Percentiles rank a stretch among this genome's conserved stretches.
These are phyloP conservation scores for Orbicella faveolata DNA, from an alignment of 64 coral and sea anemone species.

Conservation along the genomic window DNA sequence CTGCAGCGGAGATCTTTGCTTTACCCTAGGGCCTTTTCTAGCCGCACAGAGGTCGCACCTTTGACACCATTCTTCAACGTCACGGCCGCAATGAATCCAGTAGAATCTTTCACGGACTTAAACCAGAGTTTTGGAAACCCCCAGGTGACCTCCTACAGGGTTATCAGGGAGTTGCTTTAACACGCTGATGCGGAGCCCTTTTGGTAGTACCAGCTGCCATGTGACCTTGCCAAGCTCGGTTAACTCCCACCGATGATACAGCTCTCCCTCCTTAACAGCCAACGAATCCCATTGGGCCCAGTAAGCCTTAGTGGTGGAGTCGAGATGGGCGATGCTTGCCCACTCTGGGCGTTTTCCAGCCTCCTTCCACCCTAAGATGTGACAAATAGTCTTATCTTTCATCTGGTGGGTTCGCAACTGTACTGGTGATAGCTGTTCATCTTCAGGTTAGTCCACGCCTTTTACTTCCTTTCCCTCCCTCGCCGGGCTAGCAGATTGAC, in stretches of 20 bases:
- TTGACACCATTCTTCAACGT: conserved; percentile 30
- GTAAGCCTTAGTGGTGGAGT: not conserved
- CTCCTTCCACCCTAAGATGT: not conserved
- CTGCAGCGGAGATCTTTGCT: not conserved
- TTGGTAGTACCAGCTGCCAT: not conserved
- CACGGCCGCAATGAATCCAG: conserved; percentile 10
- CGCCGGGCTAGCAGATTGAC: not conserved
- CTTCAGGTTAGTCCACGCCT: not conserved
- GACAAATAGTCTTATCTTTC: not conserved
- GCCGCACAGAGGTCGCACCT: conserved; percentile 29
- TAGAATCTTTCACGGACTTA: conserved; percentile 12
- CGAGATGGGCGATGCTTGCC: not conserved
- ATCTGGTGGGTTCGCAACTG: not conserved
- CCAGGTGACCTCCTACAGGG: not conserved
- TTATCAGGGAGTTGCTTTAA: not conserved
- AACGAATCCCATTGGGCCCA: not conserved
- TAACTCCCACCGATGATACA: not conserved
- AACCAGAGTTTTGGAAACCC: not conserved
- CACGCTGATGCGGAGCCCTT: not conserved
- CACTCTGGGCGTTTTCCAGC: not conserved
- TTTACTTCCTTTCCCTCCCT: not conserved
- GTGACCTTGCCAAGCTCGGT: not conserved
- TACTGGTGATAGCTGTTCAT: not conserved
- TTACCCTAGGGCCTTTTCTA: conserved; percentile 27
- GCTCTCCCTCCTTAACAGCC: not conserved